Evolutionary conservation across 2,113 vertebrate genomes (phyloP).

Genomic region (Tachycineta bicolor): DNA sequence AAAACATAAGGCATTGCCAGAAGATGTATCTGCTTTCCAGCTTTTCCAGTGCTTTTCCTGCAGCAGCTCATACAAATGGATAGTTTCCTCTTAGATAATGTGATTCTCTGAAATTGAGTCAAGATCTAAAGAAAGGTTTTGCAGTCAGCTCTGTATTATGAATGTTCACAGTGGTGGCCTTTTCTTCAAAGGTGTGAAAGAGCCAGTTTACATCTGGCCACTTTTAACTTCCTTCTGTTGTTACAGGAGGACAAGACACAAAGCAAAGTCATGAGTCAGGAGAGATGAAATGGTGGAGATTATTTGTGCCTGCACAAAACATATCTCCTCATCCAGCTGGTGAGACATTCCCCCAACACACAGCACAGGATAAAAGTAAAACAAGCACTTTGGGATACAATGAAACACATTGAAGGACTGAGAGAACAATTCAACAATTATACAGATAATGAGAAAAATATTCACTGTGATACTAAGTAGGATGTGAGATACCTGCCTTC

Average conservation of each 20-base stretch:
- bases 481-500: not conserved
- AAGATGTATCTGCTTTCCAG: not conserved
- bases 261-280: not conserved
- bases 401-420: rapidly evolving
- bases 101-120: not conserved
- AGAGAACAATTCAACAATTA: not conserved
- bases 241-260: not conserved
- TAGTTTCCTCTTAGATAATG: not conserved
- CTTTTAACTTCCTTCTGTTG: not conserved
- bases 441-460: not conserved
- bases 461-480: not conserved
- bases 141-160: not conserved
- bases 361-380: not conserved
- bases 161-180: not conserved
- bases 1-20: not conserved
- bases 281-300: not conserved
- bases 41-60: not conserved
- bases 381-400: not conserved
- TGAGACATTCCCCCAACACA: not conserved
- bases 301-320: not conserved
- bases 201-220: not conserved
- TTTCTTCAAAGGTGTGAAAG: not conserved
- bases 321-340: not conserved
- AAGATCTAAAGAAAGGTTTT: not conserved
- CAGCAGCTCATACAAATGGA: not conserved